These are phyloP conservation scores for Ochropleura plecta DNA, from an alignment of 2,888 invertebrate genomes.

Conservation along the genomic window DNA sequence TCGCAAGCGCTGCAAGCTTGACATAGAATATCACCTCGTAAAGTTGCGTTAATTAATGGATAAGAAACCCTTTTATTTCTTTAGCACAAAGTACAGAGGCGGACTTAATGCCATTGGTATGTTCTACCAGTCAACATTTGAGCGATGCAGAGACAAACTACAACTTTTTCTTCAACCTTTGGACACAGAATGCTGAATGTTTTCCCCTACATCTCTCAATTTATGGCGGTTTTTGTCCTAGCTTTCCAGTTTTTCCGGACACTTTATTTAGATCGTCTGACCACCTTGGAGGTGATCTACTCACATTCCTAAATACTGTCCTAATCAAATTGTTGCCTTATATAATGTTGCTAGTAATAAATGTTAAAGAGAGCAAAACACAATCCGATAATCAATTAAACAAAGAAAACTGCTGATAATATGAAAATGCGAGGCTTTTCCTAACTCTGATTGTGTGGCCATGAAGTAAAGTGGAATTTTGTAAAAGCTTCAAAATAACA, in stretches of 20 bases:
- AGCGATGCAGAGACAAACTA: too few relatives aligned
- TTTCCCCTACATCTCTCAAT: not conserved
- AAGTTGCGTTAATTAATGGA: not conserved
- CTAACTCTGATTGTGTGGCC: constrained; percentile 29
- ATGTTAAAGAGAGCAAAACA: not conserved
- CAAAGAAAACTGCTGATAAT: constrained; percentile 28
- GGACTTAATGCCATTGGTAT: too few relatives aligned
- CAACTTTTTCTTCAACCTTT: not conserved
- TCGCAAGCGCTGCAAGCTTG: not conserved
- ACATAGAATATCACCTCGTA: not conserved
- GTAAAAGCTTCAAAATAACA: not conserved
- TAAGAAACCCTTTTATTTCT: not conserved
- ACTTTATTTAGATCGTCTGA: not conserved
- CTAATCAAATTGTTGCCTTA: not conserved
- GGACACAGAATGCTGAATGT: not conserved
- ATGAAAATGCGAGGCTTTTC: constrained; percentile 4
- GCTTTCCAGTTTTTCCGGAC: not conserved
- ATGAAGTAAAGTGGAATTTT: not conserved
- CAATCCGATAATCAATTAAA: constrained; percentile 16
- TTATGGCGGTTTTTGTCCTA: not conserved
- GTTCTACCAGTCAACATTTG: too few relatives aligned
- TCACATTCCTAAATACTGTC: not conserved
- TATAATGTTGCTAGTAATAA: not conserved
- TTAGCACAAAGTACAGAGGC: not conserved
- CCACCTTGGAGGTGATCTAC: not conserved